Evolutionary conservation across 2,888 invertebrate genomes (phyloP).

Genomic region (Gortyna flavago): DNA sequence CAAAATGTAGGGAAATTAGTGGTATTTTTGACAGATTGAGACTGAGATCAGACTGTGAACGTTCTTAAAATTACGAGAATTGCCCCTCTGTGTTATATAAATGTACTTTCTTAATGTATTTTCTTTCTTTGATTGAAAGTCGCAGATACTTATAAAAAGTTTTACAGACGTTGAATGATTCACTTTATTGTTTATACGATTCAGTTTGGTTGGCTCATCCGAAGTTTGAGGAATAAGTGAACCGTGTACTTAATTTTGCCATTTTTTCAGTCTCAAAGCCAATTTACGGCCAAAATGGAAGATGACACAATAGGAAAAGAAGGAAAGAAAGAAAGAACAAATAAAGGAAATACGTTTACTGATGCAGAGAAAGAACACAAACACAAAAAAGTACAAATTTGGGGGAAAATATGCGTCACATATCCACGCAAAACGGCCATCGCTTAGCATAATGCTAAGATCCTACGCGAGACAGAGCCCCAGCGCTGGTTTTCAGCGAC

Average conservation of each 20-base stretch:
- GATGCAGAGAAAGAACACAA: neutral
- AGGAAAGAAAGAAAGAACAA: neutral
- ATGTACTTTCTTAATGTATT: neutral
- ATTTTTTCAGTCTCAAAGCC: neutral
- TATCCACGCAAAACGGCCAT: neutral
- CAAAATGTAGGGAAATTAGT: too few relatives aligned
- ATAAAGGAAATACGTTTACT: neutral
- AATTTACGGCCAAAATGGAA: neutral
- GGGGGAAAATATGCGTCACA: neutral
- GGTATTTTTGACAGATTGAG: too few relatives aligned
- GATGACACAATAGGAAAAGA: neutral
- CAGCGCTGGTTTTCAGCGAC: neutral
- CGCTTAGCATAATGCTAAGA: neutral
- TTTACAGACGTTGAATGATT: neutral
- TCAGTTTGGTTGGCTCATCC: neutral
- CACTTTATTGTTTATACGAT: slow-evolving; percentile 3
- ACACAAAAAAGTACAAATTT: neutral
- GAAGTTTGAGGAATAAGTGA: neutral
- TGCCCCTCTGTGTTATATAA: neutral
- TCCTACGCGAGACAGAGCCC: neutral
- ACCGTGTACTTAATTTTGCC: neutral
- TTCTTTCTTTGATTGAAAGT: too few relatives aligned
- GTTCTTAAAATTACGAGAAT: too few relatives aligned
- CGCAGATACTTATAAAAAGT: neutral
- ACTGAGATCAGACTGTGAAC: too few relatives aligned